Base-by-base conservation (phyloP, 2,888 invertebrate genomes). In the Bombylius discolor region DNA sequence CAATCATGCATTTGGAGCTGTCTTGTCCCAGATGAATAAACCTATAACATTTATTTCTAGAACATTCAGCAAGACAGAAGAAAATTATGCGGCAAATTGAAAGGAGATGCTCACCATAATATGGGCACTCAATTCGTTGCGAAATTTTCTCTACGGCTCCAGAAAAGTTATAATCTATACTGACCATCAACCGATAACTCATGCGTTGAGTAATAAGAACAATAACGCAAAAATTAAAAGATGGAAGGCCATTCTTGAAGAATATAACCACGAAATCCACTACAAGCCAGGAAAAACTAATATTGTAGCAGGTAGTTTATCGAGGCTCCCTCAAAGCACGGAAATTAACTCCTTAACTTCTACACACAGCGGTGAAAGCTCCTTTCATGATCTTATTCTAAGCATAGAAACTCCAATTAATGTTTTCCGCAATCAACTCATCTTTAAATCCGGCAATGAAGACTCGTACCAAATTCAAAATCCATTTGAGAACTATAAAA, bases 231-330 rank as follows among this genome's bases (percentile, higher is more conserved):
- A 45, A 14, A n/a, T 45, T 12, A 45, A 45, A 14, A n/a, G 45
- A 14, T 45, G 45, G 14, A 45, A 45, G 12, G 45, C 45, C n/a
- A 45, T 45, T 6, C 45, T 45, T 4, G 45, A 45, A 45, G 54
- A 49, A 14, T 32, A 49, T 31, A 49, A 49, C 9, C 14, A 49
- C 14, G 44, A 49, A 36, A 6, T 52, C n/a, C n/a, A 14, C 2
- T 57, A 57, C 14, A 57, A 53, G 23, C 57, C 53, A 9, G 55
- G 56, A 6, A 56, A 36, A 34, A 31, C 44, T 4, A 57, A 59
- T 23, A 50, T 57, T 9, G 57, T 59, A 44, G 57, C 59, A 12
- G 57, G 57, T 52, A 49, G 53, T 5, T 44, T 59, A 36, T 57
- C 57, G 5, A 36, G 56, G 33, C 48, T 51, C 11, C 49, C 49